phyloP scores from a whole-genome alignment of 2,113 vertebrate species.

The Sialia sialis region DNA sequence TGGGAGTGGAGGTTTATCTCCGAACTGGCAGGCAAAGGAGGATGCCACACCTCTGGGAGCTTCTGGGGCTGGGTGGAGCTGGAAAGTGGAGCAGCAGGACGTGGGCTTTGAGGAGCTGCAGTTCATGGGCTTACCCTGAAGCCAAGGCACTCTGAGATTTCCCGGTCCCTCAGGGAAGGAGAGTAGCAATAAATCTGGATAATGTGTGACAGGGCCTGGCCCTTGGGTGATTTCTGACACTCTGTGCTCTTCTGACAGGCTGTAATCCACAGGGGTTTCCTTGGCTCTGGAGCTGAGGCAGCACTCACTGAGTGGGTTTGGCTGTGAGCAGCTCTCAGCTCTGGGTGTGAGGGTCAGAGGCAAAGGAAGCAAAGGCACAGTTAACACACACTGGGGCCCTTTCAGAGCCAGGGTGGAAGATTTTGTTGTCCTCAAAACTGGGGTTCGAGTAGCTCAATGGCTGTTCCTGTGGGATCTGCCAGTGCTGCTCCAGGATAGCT shows the following conservation, averaged over 20 bases:
- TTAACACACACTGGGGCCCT: background rate
- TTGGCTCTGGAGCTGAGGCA: slow-evolving; percentile 1
- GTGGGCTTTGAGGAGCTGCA: background rate
- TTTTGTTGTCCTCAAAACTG: background rate
- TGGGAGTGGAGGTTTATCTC: slow-evolving; percentile 16
- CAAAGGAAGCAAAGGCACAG: background rate
- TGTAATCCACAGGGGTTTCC: background rate
- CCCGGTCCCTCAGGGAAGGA: background rate
- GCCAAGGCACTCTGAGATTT: background rate
- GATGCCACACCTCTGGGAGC: slow-evolving; percentile 24
- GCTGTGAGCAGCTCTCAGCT: background rate
- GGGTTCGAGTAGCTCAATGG: background rate
- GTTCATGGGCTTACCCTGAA: background rate
- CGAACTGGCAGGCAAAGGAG: background rate
- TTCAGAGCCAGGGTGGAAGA: background rate
- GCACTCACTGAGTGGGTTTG: background rate
- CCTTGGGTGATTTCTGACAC: background rate
- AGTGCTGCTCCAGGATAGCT: background rate
- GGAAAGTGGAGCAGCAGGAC: background rate
- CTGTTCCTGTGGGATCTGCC: background rate
- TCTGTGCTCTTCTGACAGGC: background rate
- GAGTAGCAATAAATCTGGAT: background rate
- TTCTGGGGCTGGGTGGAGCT: background rate
- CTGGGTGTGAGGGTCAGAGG: background rate
- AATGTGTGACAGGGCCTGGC: background rate